Conservation (phyloP, 2,888 invertebrate species). For the Mesodorylaimus sp. region DNA sequence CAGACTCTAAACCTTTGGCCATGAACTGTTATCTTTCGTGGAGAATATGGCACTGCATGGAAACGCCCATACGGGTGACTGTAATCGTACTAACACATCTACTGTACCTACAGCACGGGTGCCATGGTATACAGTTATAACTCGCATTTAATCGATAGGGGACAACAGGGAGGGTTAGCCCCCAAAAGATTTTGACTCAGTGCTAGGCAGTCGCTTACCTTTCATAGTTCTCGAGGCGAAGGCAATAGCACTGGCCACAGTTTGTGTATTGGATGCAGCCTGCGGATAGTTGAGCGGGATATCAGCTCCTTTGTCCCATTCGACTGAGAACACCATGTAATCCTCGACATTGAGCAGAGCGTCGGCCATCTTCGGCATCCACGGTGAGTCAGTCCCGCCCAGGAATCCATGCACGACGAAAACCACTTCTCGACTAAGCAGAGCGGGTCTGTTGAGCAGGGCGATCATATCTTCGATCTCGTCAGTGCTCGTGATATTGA, state of each 20-base stretch:
- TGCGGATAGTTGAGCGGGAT: not conserved
- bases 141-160: no score
- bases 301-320: not conserved
- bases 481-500: not conserved
- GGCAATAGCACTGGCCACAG: not conserved
- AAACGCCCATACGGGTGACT: no score
- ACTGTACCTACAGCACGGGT: no score
- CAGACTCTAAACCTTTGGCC: no score
- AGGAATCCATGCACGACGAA: not conserved
- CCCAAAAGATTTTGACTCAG: no score
- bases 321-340: not conserved
- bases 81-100: no score
- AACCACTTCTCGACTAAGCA: not conserved
- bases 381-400: not conserved
- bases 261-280: not conserved
- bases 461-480: not conserved
- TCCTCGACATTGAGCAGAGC: not conserved
- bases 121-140: no score
- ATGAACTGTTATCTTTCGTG: no score
- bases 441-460: not conserved
- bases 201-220: no score
- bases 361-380: not conserved
- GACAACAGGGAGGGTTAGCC: no score
- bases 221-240: no score
- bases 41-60: no score